Evolutionary conservation across 2,888 invertebrate genomes (phyloP), one percentile per base, ranked within the genome.

Genomic region (Tenthredo mesomela): DNA sequence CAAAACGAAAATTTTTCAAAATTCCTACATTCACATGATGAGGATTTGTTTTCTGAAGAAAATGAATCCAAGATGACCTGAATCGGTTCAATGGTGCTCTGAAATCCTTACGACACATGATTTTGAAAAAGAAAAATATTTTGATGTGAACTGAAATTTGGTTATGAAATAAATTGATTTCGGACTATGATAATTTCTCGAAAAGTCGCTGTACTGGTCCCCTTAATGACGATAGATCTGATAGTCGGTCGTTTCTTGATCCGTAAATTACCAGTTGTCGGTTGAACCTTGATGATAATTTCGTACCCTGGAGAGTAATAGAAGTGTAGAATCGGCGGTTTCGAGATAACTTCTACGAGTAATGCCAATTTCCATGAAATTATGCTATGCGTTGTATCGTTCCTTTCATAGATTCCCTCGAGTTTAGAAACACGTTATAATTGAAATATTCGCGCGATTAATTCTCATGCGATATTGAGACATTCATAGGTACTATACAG

Each of bases 211-310:
- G n/a, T n/a, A n/a, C n/a, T n/a, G n/a, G n/a, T n/a, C n/a, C n/a
- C n/a, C n/a, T n/a, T 47, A 75, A 43, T 15, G 75, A 75, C 40
- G n/a, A 50, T 25, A 29, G 1, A 43, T n/a, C n/a, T n/a, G 43
- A 73, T 73, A 73, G 25, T n/a, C 21, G 47, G 75, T 75, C 25
- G 15, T 40, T 25, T 40, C 15, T 25, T 12, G 47, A 75, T 29
- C 25, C 75, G 43, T 47, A 75, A 47, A n/a, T 75, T 47, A 75
- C 43, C 47, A 21, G 9, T 47, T 73, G 25, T 73, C 40, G 73
- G 43, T 73, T 43, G 47, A 75, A 15, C 47, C 75, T 25, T 75
- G 50, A 75, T 75, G 47, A 40, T 43, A 50, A 75, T 47, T 43
- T 75, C 47, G 21, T 29, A 21, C 75, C 75, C 75, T 25, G 75